Conservation (phyloP, 1,140 invertebrate species). For the Pectinophora gossypiella region DNA sequence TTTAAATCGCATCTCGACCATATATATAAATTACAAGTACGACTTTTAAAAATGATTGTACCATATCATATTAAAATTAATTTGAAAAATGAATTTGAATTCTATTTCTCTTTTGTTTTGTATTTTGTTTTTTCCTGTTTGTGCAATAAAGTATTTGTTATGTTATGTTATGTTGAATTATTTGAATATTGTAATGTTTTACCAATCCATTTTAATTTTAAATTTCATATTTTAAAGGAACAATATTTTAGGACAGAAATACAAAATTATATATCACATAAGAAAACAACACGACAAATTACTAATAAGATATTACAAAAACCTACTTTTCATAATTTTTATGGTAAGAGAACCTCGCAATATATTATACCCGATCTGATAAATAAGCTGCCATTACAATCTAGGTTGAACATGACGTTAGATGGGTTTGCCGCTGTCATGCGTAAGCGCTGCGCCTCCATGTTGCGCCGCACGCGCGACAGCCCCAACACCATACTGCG, state of each 20-base stretch:
- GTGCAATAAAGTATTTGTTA: no score
- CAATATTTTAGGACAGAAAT: neutral
- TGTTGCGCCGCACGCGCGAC: no score
- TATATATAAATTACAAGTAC: neutral
- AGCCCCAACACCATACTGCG: no score
- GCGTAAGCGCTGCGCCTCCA: no score
- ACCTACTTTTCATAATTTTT: neutral
- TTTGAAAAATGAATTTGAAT: neutral
- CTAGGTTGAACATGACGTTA: no score
- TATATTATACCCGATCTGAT: neutral
- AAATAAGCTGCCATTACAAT: neutral
- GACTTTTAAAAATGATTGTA: neutral
- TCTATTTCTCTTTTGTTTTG: no score
- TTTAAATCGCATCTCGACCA: neutral
- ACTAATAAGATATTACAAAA: neutral
- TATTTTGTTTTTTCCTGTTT: no score
- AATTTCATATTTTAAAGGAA: neutral
- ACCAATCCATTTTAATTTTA: neutral
- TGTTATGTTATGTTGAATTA: no score
- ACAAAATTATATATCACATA: neutral
- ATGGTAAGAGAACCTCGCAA: neutral
- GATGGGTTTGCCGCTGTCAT: no score
- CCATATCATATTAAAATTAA: neutral
- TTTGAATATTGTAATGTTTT: neutral
- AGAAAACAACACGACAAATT: neutral